These are phyloP conservation scores for Neoaliturus tenellus DNA, from an alignment of 2,888 invertebrate species.

Conservation along the genomic window DNA sequence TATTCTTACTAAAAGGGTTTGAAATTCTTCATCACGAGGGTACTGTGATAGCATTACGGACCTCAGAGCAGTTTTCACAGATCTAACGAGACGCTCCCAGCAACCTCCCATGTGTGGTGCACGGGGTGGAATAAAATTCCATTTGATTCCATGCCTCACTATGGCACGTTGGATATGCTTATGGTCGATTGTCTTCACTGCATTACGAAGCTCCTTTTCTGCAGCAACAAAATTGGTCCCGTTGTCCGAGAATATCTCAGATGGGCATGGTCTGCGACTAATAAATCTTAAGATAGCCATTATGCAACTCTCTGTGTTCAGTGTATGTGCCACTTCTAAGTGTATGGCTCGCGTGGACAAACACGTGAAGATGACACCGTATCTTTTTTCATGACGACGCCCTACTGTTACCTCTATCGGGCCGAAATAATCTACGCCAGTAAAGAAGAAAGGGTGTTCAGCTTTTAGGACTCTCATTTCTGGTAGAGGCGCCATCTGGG, in stretches of 20 bases:
- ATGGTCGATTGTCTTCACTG: not conserved
- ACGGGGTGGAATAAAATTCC: not conserved
- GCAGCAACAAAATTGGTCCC: slow-evolving; percentile 16
- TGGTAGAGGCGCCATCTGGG: slow-evolving; percentile 16
- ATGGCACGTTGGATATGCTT: not conserved
- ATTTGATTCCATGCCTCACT: not conserved
- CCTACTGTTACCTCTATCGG: slow-evolving; percentile 13
- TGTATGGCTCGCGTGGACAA: slow-evolving; percentile 12
- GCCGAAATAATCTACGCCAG: slow-evolving; percentile 26
- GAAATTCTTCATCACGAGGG: too few species aligned
- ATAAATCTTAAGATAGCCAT: slow-evolving; percentile 7
- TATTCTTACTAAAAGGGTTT: too few species aligned
- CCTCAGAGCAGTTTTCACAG: not conserved
- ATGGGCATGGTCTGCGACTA: slow-evolving; percentile 30
- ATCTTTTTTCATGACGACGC: slow-evolving; percentile 7
- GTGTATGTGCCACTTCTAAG: not conserved
- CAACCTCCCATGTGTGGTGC: slow-evolving; percentile 27
- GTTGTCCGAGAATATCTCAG: slow-evolving; percentile 12
- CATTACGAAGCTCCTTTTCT: not conserved
- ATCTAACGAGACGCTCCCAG: slow-evolving; percentile 4
- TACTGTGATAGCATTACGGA: too few species aligned
- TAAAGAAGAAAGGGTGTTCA: slow-evolving; percentile 2
- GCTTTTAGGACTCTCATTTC: not conserved
- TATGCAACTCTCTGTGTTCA: slow-evolving; percentile 19
- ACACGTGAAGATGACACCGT: slow-evolving; percentile 8